A percentile compares a stretch with the other conserved stretches of the same genome.
Evolutionary conservation across 2,888 invertebrate species (phyloP).

Genomic region (Crioceris asparagi): DNA sequence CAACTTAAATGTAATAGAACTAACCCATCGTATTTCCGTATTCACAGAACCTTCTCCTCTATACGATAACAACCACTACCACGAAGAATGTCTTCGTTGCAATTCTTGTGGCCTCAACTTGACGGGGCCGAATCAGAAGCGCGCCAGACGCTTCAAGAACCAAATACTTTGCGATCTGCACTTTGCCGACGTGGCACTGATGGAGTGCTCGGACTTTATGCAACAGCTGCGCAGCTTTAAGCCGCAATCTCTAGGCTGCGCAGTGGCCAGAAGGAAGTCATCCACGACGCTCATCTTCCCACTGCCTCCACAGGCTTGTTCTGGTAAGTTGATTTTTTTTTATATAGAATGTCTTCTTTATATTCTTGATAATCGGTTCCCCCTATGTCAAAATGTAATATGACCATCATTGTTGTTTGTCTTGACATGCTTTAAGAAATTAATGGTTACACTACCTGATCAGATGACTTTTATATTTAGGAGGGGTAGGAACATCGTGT

Average conservation of each 20-base stretch:
- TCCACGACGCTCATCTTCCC: constrained; percentile 91
- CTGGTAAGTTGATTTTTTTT: constrained; percentile 50
- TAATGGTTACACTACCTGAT: too few species aligned
- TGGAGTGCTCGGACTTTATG: constrained; percentile 97
- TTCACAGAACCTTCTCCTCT: constrained; percentile 78
- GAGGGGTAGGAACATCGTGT: too few species aligned
- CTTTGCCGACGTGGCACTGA: constrained; percentile 92
- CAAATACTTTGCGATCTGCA: constrained; percentile 93
- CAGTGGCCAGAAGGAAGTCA: constrained; percentile 85
- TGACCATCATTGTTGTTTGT: too few species aligned
- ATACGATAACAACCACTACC: constrained; percentile 92
- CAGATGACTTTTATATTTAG: too few species aligned
- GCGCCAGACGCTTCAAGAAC: constrained; percentile 59
- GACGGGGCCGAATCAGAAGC: constrained; percentile 75
- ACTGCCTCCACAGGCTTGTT: constrained; percentile 86
- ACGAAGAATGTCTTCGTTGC: constrained; percentile 95
- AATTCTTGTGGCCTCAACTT: constrained; percentile 90
- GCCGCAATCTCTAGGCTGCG: constrained; percentile 90
- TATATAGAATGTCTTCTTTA: background rate
- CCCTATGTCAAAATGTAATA: too few species aligned
- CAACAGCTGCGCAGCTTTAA: constrained; percentile 93
- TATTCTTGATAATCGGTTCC: too few species aligned
- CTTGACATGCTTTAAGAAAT: too few species aligned
- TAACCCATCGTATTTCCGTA: background rate
- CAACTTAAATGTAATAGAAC: too few species aligned